These are phyloP conservation scores for Dascyllus trimaculatus DNA, from an alignment of 2,113 vertebrate genomes.

Conservation along the genomic window DNA sequence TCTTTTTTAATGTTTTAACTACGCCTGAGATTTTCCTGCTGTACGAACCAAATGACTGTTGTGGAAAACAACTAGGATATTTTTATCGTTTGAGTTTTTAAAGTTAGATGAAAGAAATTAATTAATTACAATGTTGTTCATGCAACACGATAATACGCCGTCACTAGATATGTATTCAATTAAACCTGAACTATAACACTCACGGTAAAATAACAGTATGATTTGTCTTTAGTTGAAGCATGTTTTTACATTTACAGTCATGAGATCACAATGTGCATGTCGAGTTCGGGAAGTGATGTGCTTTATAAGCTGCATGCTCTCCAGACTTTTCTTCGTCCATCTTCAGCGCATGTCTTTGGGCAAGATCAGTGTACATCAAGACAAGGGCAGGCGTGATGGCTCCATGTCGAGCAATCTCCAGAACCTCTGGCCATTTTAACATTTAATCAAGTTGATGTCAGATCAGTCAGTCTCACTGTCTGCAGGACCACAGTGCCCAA, in stretches of 20 bases:
- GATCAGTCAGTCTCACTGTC: conserved; percentile 27
- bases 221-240: background rate
- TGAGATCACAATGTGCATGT: background rate
- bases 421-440: conserved; percentile 53
- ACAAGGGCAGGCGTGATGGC: background rate
- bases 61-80: too few species aligned
- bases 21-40: too few species aligned
- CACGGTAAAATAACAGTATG: background rate
- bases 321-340: conserved; percentile 13
- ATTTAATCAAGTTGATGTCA: conserved; percentile 54
- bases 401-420: conserved; percentile 36
- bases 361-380: conserved; percentile 25
- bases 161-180: background rate
- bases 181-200: background rate
- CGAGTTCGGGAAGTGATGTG: background rate
- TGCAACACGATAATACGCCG: too few species aligned
- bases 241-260: background rate
- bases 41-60: too few species aligned
- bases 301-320: background rate
- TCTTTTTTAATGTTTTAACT: background rate
- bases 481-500: conserved; percentile 32
- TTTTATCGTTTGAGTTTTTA: too few species aligned
- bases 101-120: too few species aligned
- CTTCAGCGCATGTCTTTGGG: conserved; percentile 11
- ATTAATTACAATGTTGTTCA: too few species aligned